Evolutionary conservation across 1,140 invertebrate species (phyloP), one percentile per base, ranked within the genome.

Genomic region (Thaumetopoea pityocampa): DNA sequence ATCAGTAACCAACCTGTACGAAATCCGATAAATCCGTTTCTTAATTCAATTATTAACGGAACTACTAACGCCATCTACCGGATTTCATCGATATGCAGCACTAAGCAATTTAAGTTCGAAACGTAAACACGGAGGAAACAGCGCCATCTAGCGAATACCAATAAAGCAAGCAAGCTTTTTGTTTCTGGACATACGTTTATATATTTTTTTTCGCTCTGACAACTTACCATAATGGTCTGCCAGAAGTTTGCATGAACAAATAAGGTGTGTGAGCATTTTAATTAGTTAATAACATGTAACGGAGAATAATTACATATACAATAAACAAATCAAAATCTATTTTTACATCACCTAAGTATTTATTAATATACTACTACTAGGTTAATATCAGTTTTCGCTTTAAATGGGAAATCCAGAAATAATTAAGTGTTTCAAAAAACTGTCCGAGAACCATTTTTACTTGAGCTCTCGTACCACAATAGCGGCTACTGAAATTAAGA

Each of bases 181-280:
- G 38, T 58, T 36, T 53, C 54, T 29, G 32, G 49, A 50, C 15
- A 51, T 18, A 20, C 18, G 4, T 2, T 35, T 53, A n/a, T n/a
- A n/a, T n/a, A n/a, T 52, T 55, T 44, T 30, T 49, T 45, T 32
- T 63, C 46, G 36, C 51, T 65, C 64, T 61, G 58, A 62, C 63
- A 48, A 77, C 76, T 80, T 77, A 80, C 76, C 76, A 78, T 66
- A 30, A 73, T 64, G 44, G 71, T 76, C 76, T 80, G 70, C 58
- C 64, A 69, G 70, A 59, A 42, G 59, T 52, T 57, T 63, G 76
- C 76, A 72, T 78, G 76, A 67, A 73, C 70, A 80, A 58, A 80
- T 70, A 80, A 76, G 67, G 38, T 43, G 33, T 49, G 43, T 64
- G 42, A 64, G 38, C 52, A 59, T 37, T 12, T 17, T 14, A 14